Percentiles rank a stretch among this genome's conserved stretches.
These are phyloP conservation scores for Silurus meridionalis DNA, from an alignment of 2,113 vertebrate species.

Conservation along the genomic window DNA sequence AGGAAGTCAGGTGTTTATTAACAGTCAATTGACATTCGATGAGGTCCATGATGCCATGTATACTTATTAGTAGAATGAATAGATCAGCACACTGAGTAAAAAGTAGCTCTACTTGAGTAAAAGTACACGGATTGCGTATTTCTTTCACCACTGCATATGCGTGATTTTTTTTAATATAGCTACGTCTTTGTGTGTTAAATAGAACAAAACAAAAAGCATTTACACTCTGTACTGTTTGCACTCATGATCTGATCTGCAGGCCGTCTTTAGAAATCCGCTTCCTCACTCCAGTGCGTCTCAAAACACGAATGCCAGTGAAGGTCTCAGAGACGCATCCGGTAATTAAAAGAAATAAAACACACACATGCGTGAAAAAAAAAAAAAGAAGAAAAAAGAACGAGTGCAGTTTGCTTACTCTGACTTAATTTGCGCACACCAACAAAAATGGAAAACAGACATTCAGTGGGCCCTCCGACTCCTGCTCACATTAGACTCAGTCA, in stretches of 20 bases:
- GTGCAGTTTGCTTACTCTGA: conserved; percentile 49
- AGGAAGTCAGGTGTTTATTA: no score
- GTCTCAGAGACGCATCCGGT: conserved; percentile 42
- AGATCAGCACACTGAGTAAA: no score
- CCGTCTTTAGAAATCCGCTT: neutral
- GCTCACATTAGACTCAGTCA: conserved; percentile 58
- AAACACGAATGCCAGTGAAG: conserved; percentile 31
- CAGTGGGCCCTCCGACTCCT: conserved; percentile 54
- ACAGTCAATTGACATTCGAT: no score
- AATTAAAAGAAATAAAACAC: conserved; percentile 60
- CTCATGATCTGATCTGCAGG: neutral
- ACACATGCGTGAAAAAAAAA: neutral
- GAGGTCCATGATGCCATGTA: no score
- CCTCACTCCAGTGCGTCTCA: conserved; percentile 22
- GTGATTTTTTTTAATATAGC: no score
- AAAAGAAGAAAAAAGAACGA: neutral
- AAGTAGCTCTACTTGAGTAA: no score
- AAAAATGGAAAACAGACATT: conserved; percentile 66
- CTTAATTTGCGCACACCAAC: conserved; percentile 65
- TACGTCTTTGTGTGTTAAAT: no score
- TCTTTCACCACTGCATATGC: no score
- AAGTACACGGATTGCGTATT: no score
- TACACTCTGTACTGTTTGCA: neutral
- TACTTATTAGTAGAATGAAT: no score
- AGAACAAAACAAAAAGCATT: no score